Conservation (phyloP, 2,113 vertebrate genomes). For the Montifringilla adamsi region DNA sequence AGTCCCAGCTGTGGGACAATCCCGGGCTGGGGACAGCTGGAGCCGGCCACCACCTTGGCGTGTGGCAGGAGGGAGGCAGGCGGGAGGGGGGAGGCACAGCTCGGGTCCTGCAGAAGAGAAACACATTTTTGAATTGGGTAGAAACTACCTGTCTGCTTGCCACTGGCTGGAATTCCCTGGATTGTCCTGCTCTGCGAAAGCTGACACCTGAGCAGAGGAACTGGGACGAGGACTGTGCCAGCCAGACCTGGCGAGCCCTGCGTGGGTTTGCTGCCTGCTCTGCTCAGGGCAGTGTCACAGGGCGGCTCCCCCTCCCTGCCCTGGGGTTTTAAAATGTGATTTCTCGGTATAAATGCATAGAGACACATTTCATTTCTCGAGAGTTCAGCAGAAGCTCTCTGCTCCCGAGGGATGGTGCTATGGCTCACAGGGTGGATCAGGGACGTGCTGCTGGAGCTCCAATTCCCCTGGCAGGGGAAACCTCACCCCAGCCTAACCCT, state of each 20-base stretch:
- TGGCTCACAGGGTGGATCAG: background rate
- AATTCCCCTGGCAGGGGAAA: background rate
- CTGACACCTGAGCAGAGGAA: background rate
- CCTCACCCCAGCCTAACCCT: background rate
- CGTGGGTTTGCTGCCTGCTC: background rate
- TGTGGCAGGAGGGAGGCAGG: background rate
- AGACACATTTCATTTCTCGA: background rate
- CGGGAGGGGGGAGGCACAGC: background rate
- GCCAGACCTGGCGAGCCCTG: background rate
- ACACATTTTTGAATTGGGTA: background rate
- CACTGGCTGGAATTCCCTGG: background rate
- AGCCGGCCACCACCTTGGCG: accelerated
- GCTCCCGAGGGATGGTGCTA: accelerated
- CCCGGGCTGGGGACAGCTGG: background rate
- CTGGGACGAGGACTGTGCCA: background rate
- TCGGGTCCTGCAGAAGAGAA: background rate
- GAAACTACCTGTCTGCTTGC: background rate
- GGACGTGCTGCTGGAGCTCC: background rate
- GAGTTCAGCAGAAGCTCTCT: background rate
- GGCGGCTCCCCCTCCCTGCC: background rate
- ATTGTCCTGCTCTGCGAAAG: background rate
- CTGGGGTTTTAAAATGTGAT: background rate
- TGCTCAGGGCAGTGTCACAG: background rate
- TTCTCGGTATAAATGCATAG: background rate
- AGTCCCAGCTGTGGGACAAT: background rate